Percentiles rank a stretch among this genome's conserved stretches.
These are phyloP conservation scores for Brachylomia viminalis DNA, from an alignment of 2,888 invertebrate genomes.

Conservation along the genomic window DNA sequence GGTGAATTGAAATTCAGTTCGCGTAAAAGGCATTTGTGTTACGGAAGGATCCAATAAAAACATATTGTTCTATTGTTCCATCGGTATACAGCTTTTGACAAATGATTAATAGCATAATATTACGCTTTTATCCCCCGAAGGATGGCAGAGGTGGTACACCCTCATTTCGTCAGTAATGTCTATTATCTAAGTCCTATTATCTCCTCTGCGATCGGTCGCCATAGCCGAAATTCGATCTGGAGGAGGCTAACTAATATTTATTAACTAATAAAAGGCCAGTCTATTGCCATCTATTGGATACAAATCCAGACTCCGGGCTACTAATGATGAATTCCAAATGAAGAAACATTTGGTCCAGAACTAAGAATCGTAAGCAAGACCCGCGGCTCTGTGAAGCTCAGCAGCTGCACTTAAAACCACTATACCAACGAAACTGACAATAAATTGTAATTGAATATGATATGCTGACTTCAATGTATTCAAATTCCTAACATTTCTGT, in stretches of 20 bases:
- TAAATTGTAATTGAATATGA: slow-evolving; percentile 12
- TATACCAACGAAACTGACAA: neutral
- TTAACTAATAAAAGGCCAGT: neutral
- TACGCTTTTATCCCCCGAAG: neutral
- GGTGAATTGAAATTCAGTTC: slow-evolving; percentile 45
- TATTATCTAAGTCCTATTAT: neutral
- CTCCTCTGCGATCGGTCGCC: too few species aligned
- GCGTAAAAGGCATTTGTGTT: slow-evolving; percentile 40
- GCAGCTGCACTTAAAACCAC: neutral
- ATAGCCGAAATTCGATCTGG: too few species aligned
- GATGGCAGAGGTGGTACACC: neutral
- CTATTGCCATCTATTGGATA: neutral
- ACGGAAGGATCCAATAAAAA: slow-evolving; percentile 15
- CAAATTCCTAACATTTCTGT: slow-evolving; percentile 14
- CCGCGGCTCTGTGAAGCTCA: too few species aligned
- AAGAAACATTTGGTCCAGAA: neutral
- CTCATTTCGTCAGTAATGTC: neutral
- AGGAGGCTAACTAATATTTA: too few species aligned
- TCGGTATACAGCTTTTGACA: neutral
- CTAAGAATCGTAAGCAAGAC: neutral
- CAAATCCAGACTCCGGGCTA: neutral
- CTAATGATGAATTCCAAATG: neutral
- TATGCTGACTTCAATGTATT: slow-evolving; percentile 4
- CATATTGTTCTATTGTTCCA: neutral
- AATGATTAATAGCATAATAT: neutral